A percentile compares a stretch with the other conserved stretches of the same genome.
phyloP scores from a whole-genome alignment of 2,888 invertebrate species.

The Cancer borealis region DNA sequence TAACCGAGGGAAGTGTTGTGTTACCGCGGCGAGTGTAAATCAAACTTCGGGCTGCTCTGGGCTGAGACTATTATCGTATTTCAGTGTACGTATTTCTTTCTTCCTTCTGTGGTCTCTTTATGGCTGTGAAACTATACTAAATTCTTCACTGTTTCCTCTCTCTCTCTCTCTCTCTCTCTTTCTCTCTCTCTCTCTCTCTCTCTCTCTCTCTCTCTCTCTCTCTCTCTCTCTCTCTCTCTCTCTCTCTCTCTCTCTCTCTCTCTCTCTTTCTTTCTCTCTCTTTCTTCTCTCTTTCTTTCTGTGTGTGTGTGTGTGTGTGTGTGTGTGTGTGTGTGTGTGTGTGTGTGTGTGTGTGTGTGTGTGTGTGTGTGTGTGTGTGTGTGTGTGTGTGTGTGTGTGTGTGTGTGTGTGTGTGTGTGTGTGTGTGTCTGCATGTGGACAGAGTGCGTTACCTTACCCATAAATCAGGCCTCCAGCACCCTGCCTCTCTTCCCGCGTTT shows the following conservation, averaged over 20 bases:
- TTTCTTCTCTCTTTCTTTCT: too few relatives aligned
- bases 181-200: background rate
- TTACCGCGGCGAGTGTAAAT: background rate
- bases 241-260: conserved; percentile 48
- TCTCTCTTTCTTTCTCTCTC: conserved; percentile 47
- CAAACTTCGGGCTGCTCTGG: background rate
- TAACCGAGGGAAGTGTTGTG: background rate
- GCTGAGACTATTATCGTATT: conserved; percentile 10
- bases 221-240: background rate
- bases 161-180: background rate
- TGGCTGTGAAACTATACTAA: background rate
- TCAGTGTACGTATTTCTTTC: background rate
- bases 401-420: too few relatives aligned
- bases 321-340: background rate
- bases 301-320: background rate
- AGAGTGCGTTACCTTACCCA: conserved; percentile 5
- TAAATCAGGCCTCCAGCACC: background rate
- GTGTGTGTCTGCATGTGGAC: too few relatives aligned
- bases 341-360: too few relatives aligned
- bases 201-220: background rate
- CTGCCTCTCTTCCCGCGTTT: background rate
- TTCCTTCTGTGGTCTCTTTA: background rate
- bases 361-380: background rate
- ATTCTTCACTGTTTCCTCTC: background rate
- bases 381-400: background rate